These are phyloP conservation scores for Caenorhabditis uteleia DNA, from an alignment of 2,888 invertebrate species.

Conservation along the genomic window DNA sequence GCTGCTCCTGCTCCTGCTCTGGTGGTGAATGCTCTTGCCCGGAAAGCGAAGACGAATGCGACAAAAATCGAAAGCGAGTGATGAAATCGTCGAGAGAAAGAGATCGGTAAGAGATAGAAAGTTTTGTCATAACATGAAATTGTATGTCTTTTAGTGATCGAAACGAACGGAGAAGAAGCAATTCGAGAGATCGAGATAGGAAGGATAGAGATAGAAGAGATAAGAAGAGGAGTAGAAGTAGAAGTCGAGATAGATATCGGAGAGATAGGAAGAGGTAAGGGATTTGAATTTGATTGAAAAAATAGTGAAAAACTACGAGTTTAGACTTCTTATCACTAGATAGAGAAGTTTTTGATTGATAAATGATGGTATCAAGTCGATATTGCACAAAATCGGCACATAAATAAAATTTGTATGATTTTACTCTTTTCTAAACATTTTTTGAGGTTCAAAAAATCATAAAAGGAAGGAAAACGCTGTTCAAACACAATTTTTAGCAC, in stretches of 20 bases:
- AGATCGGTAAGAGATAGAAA: conserved; percentile 19
- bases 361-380: too few relatives aligned
- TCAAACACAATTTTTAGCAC: too few relatives aligned
- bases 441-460: too few relatives aligned
- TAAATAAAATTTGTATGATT: too few relatives aligned
- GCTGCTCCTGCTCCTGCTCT: conserved; percentile 67
- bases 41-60: conserved; percentile 54
- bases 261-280: conserved; percentile 10
- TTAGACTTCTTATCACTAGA: not conserved
- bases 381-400: too few relatives aligned
- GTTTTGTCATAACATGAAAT: not conserved
- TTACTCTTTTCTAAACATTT: too few relatives aligned
- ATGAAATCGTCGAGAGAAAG: conserved; percentile 35
- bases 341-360: too few relatives aligned
- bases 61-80: conserved; percentile 36
- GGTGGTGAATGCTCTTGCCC: conserved; percentile 68
- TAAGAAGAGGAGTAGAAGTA: conserved; percentile 14
- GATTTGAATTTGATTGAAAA: not conserved
- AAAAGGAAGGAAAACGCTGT: too few relatives aligned
- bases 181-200: conserved; percentile 26
- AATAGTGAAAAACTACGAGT: conserved; percentile 1
- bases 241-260: not conserved
- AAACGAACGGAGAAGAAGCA: conserved; percentile 5
- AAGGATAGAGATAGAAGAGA: conserved; percentile 8
- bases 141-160: not conserved